phyloP scores from a whole-genome alignment of 1,140 invertebrate genomes.

The Drosophila funebris region DNA sequence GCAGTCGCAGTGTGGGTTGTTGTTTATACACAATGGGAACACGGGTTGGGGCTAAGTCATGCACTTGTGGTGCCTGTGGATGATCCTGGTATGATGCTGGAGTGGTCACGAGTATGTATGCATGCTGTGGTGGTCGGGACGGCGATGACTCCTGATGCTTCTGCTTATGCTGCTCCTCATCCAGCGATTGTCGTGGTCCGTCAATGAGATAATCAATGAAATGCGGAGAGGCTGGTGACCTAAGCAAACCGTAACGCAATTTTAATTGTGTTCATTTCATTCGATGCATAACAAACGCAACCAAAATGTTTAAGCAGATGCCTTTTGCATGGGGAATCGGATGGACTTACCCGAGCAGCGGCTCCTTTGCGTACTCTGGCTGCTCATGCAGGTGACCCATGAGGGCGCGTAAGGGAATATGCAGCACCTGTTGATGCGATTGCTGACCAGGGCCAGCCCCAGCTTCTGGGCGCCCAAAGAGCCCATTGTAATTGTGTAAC shows the following conservation, averaged over 20 bases:
- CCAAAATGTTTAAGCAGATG: neutral
- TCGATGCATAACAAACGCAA: neutral
- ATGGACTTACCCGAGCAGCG: slow-evolving; percentile 37
- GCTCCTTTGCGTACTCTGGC: slow-evolving; percentile 36
- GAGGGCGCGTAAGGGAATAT: slow-evolving; percentile 65
- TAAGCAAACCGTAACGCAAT: neutral
- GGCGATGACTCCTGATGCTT: slow-evolving; percentile 25
- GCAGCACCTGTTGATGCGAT: slow-evolving; percentile 62
- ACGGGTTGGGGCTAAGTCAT: slow-evolving; percentile 45
- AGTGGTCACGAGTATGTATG: slow-evolving; percentile 68
- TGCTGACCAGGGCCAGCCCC: slow-evolving; percentile 19
- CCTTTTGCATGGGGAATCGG: neutral
- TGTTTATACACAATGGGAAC: slow-evolving; percentile 55
- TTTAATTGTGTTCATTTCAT: neutral
- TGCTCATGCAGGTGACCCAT: slow-evolving; percentile 59
- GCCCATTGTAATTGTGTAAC: slow-evolving; percentile 55
- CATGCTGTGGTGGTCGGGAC: slow-evolving; percentile 51
- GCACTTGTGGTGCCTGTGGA: slow-evolving; percentile 36
- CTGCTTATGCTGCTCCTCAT: slow-evolving; percentile 56
- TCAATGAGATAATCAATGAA: slow-evolving; percentile 77
- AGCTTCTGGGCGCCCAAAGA: slow-evolving; percentile 46
- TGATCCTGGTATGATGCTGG: slow-evolving; percentile 59
- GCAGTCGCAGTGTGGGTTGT: slow-evolving; percentile 64
- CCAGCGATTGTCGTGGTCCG: slow-evolving; percentile 71
- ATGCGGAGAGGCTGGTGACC: slow-evolving; percentile 57